Conservation (phyloP, 2,113 vertebrate genomes). For the Bostrychus sinensis region DNA sequence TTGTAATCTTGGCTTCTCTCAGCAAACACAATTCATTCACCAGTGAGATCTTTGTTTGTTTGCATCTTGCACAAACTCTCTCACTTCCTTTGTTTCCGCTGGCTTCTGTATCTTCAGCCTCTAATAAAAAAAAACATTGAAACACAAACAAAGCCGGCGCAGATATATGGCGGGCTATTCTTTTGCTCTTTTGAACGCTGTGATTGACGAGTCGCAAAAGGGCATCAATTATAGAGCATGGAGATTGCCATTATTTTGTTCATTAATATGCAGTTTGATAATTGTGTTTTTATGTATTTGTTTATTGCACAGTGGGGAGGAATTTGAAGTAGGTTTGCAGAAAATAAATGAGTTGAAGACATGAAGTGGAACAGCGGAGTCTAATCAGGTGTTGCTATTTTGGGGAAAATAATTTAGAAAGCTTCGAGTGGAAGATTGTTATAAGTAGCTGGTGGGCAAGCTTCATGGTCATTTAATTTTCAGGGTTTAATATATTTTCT, state of each 20-base stretch:
- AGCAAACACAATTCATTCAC: neutral
- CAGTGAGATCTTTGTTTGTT: constrained; percentile 8
- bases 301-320: neutral
- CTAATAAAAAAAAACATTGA: neutral
- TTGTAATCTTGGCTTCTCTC: neutral
- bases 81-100: neutral
- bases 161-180: neutral
- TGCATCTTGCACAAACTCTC: constrained; percentile 3
- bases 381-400: neutral
- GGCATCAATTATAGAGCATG: neutral
- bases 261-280: constrained; percentile 1
- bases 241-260: neutral
- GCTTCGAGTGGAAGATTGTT: too few species aligned
- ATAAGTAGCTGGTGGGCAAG: too few species aligned
- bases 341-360: neutral
- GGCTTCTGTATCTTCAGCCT: constrained; percentile 1
- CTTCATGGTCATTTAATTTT: too few species aligned
- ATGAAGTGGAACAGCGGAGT: neutral
- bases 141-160: neutral
- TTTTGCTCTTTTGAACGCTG: neutral
- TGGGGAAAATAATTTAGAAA: neutral
- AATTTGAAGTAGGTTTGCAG: neutral
- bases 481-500: too few species aligned
- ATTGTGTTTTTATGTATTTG: neutral
- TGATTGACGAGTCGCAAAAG: neutral